Percentiles rank a stretch among this genome's conserved stretches.
These are phyloP conservation scores for Diarsia brunnea DNA, from an alignment of 2,888 invertebrate species.

Conservation along the genomic window DNA sequence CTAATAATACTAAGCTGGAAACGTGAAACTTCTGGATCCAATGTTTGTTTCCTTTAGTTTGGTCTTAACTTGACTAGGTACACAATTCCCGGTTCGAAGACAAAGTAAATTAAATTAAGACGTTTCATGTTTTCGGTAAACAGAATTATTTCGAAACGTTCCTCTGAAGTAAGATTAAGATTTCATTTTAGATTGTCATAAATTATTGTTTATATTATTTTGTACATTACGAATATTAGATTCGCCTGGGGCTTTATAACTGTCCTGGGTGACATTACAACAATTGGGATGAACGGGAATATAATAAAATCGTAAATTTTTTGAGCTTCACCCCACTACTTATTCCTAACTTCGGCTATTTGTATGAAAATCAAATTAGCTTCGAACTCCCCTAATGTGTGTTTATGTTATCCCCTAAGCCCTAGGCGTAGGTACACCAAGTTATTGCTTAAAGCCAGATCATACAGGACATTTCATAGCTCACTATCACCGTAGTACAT, in stretches of 20 bases:
- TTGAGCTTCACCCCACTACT: not conserved
- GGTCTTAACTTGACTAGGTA: constrained; percentile 66
- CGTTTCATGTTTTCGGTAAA: constrained; percentile 51
- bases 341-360: constrained; percentile 23
- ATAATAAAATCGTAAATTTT: constrained; percentile 1
- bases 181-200: constrained; percentile 15
- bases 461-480: constrained; percentile 43
- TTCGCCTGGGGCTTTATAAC: not conserved
- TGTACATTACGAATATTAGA: constrained; percentile 10
- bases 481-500: constrained; percentile 60
- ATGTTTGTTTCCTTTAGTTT: constrained; percentile 69
- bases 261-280: not conserved
- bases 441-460: constrained; percentile 30
- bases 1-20: constrained; percentile 69
- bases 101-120: constrained; percentile 52
- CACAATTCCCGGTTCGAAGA: constrained; percentile 44
- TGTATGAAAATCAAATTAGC: constrained; percentile 33
- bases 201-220: constrained; percentile 15
- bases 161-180: constrained; percentile 29
- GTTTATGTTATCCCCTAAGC: constrained; percentile 8
- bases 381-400: constrained; percentile 7
- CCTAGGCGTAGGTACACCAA: constrained; percentile 19
- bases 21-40: constrained; percentile 64
- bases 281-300: not conserved
- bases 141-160: constrained; percentile 35